These are phyloP conservation scores for Dryomyza anilis DNA, from an alignment of 2,888 invertebrate genomes.

Conservation along the genomic window DNA sequence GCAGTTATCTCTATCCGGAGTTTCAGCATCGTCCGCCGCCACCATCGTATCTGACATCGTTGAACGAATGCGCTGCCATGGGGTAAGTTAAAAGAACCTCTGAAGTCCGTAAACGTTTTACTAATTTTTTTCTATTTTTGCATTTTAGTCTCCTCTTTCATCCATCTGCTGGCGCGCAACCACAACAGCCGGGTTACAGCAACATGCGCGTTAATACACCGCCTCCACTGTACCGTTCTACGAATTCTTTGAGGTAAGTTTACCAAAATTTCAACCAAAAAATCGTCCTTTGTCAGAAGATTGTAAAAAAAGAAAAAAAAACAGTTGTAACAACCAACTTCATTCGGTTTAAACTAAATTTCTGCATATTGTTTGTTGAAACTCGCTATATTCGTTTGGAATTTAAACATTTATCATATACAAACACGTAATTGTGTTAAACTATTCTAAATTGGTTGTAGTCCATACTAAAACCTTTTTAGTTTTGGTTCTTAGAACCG, in stretches of 20 bases:
- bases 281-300: too few relatives aligned
- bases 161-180: constrained; percentile 62
- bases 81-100: constrained; percentile 58
- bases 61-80: constrained; percentile 92
- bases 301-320: too few relatives aligned
- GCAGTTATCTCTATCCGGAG: constrained; percentile 89
- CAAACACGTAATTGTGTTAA: too few relatives aligned
- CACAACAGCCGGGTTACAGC: constrained; percentile 62
- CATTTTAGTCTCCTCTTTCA: constrained; percentile 75
- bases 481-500: too few relatives aligned
- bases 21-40: constrained; percentile 95
- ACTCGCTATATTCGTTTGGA: too few relatives aligned
- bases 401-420: too few relatives aligned
- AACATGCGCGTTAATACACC: constrained; percentile 67
- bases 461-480: too few relatives aligned
- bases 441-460: too few relatives aligned
- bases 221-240: constrained; percentile 90
- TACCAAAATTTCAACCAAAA: not conserved
- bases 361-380: too few relatives aligned
- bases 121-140: not conserved
- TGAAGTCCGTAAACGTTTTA: constrained; percentile 1
- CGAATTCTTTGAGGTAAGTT: constrained; percentile 74
- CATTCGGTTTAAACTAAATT: too few relatives aligned
- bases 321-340: too few relatives aligned
- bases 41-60: constrained; percentile 92